phyloP scores from a whole-genome alignment of 1,140 invertebrate species.

The Plodia interpunctella region DNA sequence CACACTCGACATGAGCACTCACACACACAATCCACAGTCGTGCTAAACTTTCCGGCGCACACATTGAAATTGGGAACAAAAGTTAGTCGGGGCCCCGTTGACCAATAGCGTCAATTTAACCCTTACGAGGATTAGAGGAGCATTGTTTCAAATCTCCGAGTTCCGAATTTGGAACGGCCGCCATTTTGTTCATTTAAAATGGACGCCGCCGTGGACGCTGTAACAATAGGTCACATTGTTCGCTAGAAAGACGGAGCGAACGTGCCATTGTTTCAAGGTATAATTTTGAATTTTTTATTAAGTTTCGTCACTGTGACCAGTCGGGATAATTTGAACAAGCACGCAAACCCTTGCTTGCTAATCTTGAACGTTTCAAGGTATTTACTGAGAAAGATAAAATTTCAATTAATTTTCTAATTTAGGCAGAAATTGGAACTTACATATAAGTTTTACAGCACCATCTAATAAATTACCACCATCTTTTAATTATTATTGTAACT shows the following conservation, averaged over 20 bases:
- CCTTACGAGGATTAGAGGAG: constrained; percentile 62
- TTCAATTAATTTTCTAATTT: no score
- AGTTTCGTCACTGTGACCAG: background rate
- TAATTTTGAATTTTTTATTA: constrained; percentile 32
- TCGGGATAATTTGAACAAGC: background rate
- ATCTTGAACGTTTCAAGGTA: no score
- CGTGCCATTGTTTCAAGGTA: constrained; percentile 62
- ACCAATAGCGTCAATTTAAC: constrained; percentile 74
- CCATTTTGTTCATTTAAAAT: constrained; percentile 76
- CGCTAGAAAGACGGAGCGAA: constrained; percentile 50
- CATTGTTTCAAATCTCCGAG: constrained; percentile 65
- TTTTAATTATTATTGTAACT: no score
- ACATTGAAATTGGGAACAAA: constrained; percentile 26
- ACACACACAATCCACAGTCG: background rate
- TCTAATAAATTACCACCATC: no score
- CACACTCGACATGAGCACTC: background rate
- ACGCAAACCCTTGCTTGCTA: background rate
- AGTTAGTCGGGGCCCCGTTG: constrained; percentile 48
- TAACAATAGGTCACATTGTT: constrained; percentile 70
- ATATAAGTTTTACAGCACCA: no score
- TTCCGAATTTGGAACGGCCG: constrained; percentile 62
- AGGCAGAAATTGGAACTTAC: no score
- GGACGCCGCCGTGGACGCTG: constrained; percentile 45
- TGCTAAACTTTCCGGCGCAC: constrained; percentile 18
- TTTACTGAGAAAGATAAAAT: no score